phyloP scores from a whole-genome alignment of 2,797 vertebrate genomes.

The Luscinia megarhynchos region DNA sequence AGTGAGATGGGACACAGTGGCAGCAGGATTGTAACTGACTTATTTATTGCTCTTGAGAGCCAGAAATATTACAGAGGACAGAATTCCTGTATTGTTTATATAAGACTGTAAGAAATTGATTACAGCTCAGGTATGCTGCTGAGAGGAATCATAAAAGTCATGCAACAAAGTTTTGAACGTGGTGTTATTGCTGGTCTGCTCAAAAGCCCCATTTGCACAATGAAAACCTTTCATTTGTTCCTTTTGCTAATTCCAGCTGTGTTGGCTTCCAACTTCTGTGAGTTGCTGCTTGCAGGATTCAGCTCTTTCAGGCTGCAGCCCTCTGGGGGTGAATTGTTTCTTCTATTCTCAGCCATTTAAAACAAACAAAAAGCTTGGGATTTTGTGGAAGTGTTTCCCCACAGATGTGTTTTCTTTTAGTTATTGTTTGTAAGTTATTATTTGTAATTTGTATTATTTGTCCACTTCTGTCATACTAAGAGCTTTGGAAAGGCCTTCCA shows the following conservation, averaged over 20 bases:
- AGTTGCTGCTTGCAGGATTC: background rate
- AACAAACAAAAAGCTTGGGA: background rate
- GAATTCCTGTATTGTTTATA: slow-evolving; percentile 54
- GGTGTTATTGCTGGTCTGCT: background rate
- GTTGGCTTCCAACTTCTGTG: background rate
- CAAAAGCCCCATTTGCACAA: slow-evolving; percentile 14
- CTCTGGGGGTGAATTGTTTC: background rate
- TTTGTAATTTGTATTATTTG: background rate
- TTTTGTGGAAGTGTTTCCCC: background rate
- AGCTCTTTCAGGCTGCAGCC: background rate
- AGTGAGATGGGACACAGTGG: background rate
- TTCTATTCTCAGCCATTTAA: background rate
- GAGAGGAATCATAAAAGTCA: slow-evolving; percentile 14
- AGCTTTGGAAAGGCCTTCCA: background rate
- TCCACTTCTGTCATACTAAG: background rate
- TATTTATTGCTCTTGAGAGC: slow-evolving; percentile 46
- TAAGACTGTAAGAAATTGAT: slow-evolving; percentile 52
- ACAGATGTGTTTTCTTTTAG: background rate
- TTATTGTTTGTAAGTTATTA: background rate
- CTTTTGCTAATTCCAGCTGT: background rate
- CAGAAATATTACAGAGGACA: slow-evolving; percentile 37
- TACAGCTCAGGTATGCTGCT: slow-evolving; percentile 39
- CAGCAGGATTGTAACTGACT: slow-evolving; percentile 8
- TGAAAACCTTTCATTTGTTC: slow-evolving; percentile 4
- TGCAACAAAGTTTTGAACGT: background rate